Conservation (phyloP, 1,140 invertebrate genomes). For the Penaeus japonicus region DNA sequence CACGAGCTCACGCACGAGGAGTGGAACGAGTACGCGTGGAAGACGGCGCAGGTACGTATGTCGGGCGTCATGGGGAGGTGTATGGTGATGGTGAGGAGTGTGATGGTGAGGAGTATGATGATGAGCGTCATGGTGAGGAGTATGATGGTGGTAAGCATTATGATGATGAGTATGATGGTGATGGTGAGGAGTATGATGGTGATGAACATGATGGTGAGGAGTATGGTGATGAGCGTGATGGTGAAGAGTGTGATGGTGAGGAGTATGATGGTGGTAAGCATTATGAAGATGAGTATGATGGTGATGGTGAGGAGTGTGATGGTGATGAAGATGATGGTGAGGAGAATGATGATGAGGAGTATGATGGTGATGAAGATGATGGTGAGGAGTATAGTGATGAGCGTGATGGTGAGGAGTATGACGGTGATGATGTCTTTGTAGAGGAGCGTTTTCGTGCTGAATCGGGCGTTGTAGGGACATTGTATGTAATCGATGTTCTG, state of each 20-base stretch:
- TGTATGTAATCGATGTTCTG: too few species aligned
- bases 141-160: too few species aligned
- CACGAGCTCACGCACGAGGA: conserved; percentile 65
- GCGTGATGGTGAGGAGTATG: too few species aligned
- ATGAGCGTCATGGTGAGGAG: too few species aligned
- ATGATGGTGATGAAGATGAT: neutral
- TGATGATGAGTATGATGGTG: too few species aligned
- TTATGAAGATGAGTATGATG: too few species aligned
- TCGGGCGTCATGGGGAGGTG: conserved; percentile 61
- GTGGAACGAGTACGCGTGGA: conserved; percentile 70
- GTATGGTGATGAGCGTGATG: neutral
- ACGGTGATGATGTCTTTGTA: too few species aligned
- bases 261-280: too few species aligned
- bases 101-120: neutral
- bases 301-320: too few species aligned
- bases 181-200: too few species aligned
- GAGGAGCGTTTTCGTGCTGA: neutral
- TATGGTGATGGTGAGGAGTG: neutral
- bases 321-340: too few species aligned
- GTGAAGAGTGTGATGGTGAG: neutral
- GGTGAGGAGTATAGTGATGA: neutral
- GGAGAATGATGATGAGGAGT: conserved; percentile 21
- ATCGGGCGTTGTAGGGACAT: too few species aligned
- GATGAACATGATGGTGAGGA: conserved; percentile 49
- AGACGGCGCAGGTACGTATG: conserved; percentile 69